A percentile compares a stretch with the other conserved stretches of the same genome.
phyloP scores from a whole-genome alignment of 2,797 vertebrate genomes.

The Coracias cyanogaster region DNA sequence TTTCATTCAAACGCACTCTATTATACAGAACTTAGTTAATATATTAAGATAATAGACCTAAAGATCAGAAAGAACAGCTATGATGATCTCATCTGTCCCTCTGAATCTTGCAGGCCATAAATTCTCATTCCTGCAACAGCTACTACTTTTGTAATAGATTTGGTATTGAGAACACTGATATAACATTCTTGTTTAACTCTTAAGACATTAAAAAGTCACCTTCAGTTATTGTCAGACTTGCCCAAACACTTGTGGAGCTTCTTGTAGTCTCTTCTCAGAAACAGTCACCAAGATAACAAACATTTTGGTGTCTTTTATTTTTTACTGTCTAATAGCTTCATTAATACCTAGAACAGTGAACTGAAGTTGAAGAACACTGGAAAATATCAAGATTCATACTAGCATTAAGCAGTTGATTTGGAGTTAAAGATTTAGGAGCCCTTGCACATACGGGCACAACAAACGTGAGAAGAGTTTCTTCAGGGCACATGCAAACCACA shows the following conservation, averaged over 20 bases:
- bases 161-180: not conserved
- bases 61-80: not conserved
- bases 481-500: not conserved
- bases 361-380: not conserved
- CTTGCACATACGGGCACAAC: not conserved
- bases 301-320: not conserved
- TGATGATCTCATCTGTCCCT: not conserved
- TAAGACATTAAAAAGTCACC: not conserved
- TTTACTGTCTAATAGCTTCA: not conserved
- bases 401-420: not conserved
- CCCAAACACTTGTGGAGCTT: not conserved
- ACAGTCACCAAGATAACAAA: not conserved
- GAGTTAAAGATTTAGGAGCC: not conserved
- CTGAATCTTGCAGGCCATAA: not conserved
- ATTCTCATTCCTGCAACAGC: not conserved
- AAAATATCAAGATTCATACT: not conserved
- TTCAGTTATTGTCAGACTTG: not conserved
- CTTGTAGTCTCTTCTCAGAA: not conserved
- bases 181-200: not conserved
- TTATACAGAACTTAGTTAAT: not conserved
- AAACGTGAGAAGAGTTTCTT: not conserved
- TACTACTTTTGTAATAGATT: not conserved
- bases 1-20: not conserved
- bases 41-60: not conserved
- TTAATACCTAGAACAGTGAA: not conserved